Evolutionary conservation across 2,113 vertebrate genomes (phyloP).

Genomic region (Eublepharis macularius): DNA sequence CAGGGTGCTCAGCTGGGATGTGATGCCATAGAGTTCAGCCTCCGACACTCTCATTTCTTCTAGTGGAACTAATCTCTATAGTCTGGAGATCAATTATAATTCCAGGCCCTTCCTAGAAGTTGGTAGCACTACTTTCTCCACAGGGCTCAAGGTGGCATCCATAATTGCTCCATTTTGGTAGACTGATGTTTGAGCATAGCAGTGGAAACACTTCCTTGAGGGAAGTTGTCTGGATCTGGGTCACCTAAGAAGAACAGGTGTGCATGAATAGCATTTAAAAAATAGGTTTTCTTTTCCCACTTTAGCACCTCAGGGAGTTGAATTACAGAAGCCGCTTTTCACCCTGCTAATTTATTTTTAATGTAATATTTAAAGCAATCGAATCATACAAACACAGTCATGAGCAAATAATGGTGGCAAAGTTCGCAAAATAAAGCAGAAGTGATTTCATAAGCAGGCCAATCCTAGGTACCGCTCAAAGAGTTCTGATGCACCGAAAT

Average conservation of each 20-base stretch:
- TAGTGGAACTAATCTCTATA: too few relatives aligned
- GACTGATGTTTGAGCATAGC: neutral
- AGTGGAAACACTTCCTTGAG: neutral
- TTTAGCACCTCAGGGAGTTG: neutral
- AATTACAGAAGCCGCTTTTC: neutral
- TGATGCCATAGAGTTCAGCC: too few relatives aligned
- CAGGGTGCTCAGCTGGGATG: too few relatives aligned
- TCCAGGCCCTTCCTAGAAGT: too few relatives aligned
- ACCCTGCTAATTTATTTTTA: neutral
- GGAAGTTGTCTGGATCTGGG: neutral
- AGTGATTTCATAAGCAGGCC: rapidly evolving
- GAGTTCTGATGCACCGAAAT: rapidly evolving
- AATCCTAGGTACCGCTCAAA: too few relatives aligned
- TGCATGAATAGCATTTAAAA: neutral
- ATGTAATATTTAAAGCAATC: neutral
- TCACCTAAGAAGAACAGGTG: neutral
- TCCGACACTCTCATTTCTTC: too few relatives aligned
- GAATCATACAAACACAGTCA: neutral
- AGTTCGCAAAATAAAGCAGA: rapidly evolving
- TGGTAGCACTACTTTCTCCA: too few relatives aligned
- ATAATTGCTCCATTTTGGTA: too few relatives aligned
- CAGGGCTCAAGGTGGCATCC: too few relatives aligned
- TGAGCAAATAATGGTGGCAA: rapidly evolving
- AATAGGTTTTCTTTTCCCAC: neutral
- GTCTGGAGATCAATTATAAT: too few relatives aligned